phyloP scores from a whole-genome alignment of 2,888 invertebrate genomes.

The Theretra japonica region DNA sequence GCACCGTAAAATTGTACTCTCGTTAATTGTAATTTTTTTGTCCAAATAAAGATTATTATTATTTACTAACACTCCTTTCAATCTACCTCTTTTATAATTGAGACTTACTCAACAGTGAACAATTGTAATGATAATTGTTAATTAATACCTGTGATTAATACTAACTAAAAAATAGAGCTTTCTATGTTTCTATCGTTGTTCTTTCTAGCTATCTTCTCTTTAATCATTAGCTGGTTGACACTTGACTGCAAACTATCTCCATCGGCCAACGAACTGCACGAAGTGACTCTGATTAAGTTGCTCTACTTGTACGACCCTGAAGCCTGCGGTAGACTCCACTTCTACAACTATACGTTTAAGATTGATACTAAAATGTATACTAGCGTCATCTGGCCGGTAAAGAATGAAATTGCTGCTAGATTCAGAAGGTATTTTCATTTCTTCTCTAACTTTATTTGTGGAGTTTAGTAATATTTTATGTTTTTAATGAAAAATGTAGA shows the following conservation, averaged over 20 bases:
- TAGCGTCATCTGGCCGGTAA: slow-evolving; percentile 64
- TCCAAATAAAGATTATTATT: too few relatives aligned
- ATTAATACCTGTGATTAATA: too few relatives aligned
- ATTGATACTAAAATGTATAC: slow-evolving; percentile 38
- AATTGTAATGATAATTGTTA: too few relatives aligned
- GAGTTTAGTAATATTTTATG: too few relatives aligned
- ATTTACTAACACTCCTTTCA: too few relatives aligned
- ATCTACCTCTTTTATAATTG: too few relatives aligned
- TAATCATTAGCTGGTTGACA: slow-evolving; percentile 62
- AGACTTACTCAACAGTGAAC: too few relatives aligned
- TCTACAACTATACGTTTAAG: slow-evolving; percentile 66
- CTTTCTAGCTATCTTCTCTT: slow-evolving; percentile 57
- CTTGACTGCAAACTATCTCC: slow-evolving; percentile 64
- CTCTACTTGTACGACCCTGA: slow-evolving; percentile 73
- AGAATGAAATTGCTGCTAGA: slow-evolving; percentile 57
- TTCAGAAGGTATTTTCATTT: slow-evolving; percentile 61
- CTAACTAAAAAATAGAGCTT: background rate
- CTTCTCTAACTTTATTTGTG: background rate
- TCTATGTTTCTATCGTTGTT: background rate
- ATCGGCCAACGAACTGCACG: slow-evolving; percentile 56
- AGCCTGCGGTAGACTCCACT: slow-evolving; percentile 62
- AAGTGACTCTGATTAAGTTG: slow-evolving; percentile 69
- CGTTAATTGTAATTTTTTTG: too few relatives aligned
- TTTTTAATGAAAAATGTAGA: too few relatives aligned
- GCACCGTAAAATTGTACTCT: too few relatives aligned